Conservation (phyloP, 2,113 vertebrate species). For the Girardinichthys multiradiatus region DNA sequence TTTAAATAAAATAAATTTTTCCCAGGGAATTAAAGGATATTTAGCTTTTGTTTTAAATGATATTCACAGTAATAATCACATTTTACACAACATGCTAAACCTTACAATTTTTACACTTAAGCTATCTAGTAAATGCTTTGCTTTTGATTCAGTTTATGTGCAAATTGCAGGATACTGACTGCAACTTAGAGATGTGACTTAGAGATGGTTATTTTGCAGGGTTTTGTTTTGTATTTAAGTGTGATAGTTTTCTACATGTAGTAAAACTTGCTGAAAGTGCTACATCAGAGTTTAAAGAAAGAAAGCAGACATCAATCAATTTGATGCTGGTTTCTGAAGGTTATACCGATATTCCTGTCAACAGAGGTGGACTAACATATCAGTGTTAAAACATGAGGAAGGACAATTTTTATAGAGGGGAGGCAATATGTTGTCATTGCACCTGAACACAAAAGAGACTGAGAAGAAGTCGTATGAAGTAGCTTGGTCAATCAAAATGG, state of each 20-base stretch:
- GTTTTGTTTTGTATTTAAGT: not conserved
- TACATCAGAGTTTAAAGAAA: constrained; percentile 20
- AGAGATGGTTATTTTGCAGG: not conserved
- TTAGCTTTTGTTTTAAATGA: not conserved
- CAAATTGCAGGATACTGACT: not conserved
- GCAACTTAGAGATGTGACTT: too few relatives aligned
- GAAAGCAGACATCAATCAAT: constrained; percentile 17
- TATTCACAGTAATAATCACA: not conserved
- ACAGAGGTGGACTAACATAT: constrained; percentile 14
- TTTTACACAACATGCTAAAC: not conserved
- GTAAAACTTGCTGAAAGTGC: not conserved
- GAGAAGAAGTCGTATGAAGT: not conserved
- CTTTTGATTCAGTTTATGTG: not conserved
- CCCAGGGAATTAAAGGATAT: not conserved
- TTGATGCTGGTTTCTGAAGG: constrained; percentile 18
- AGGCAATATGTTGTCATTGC: constrained; percentile 3
- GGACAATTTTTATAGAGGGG: constrained; percentile 27
- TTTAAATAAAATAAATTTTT: not conserved
- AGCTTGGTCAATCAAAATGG: not conserved
- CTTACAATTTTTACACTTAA: not conserved
- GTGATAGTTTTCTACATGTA: not conserved
- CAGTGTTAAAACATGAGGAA: constrained; percentile 22
- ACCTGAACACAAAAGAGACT: constrained; percentile 27
- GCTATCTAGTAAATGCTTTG: not conserved
- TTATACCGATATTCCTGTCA: constrained; percentile 16